phyloP scores from a whole-genome alignment of 2,888 invertebrate species.

The Anticlea derivata region DNA sequence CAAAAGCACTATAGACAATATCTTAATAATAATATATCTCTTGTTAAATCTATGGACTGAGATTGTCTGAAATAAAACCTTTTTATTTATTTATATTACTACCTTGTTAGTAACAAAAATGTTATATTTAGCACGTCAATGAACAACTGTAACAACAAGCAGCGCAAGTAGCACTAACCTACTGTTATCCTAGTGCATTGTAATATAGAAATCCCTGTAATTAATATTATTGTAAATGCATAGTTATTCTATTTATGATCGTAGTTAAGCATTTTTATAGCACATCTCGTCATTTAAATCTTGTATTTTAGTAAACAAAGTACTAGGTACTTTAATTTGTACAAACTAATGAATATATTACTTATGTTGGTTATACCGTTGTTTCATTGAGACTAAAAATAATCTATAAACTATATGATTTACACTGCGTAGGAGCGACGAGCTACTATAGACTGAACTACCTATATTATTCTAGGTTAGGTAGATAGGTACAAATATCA shows the following conservation, averaged over 20 bases:
- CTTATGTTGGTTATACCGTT: constrained; percentile 67
- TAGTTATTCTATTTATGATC: constrained; percentile 37
- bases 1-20: neutral
- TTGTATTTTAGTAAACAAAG: constrained; percentile 53
- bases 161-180: neutral
- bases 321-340: constrained; percentile 75
- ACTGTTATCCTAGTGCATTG: constrained; percentile 16
- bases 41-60: no score
- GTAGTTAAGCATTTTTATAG: constrained; percentile 30
- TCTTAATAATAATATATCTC: neutral
- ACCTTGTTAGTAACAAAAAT: neutral
- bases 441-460: no score
- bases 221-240: constrained; percentile 31
- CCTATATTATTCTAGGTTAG: no score
- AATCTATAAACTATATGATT: no score
- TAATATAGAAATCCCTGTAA: constrained; percentile 30
- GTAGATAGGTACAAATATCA: no score
- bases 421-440: no score
- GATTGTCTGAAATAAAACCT: no score
- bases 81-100: no score
- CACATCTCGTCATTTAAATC: constrained; percentile 60
- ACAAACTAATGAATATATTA: constrained; percentile 74
- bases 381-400: constrained; percentile 37
- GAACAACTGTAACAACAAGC: neutral
- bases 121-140: constrained; percentile 7